These are phyloP conservation scores for Neomorphus geoffroyi DNA, from an alignment of 2,797 vertebrate genomes.

Conservation along the genomic window DNA sequence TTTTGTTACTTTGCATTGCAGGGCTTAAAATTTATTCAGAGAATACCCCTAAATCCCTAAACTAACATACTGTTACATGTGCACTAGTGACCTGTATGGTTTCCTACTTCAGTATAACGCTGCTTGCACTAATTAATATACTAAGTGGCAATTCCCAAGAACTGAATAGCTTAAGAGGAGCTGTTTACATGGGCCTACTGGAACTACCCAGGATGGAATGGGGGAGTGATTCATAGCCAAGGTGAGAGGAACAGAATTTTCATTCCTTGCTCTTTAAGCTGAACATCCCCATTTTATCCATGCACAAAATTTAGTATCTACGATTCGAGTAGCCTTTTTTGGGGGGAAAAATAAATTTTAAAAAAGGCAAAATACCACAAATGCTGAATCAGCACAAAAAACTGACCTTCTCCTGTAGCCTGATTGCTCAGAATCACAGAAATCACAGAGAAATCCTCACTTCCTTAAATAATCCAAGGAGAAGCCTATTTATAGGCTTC, in stretches of 20 bases:
- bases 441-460: not conserved
- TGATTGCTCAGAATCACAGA: not conserved
- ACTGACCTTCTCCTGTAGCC: not conserved
- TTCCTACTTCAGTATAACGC: not conserved
- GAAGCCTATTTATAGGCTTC: not conserved
- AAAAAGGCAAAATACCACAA: not conserved
- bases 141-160: not conserved
- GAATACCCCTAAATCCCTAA: not conserved
- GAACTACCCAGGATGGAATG: not conserved
- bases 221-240: not conserved
- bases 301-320: not conserved
- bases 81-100: not conserved
- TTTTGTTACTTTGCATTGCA: not conserved
- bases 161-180: not conserved
- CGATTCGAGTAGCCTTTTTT: not conserved
- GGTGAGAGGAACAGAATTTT: not conserved
- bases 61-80: not conserved
- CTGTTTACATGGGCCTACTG: not conserved
- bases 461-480: not conserved
- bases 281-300: not conserved
- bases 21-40: not conserved
- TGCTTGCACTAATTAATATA: accelerated
- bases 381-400: not conserved
- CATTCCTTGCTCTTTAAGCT: not conserved
- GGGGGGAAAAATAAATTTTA: too few species aligned